Base-by-base conservation (phyloP, 1,140 invertebrate genomes). In the Galleria mellonella region DNA sequence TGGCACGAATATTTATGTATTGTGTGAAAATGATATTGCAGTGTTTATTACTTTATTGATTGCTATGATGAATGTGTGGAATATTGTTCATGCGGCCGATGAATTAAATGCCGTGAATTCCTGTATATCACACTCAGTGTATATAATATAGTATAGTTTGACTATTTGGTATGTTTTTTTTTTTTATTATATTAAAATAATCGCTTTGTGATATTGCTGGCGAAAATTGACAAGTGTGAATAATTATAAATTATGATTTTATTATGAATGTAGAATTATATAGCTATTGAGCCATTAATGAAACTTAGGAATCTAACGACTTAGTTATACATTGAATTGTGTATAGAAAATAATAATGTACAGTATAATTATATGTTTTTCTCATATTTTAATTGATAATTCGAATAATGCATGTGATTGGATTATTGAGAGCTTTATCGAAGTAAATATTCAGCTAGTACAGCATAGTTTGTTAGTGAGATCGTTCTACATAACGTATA, bases 181-280 rank as follows among this genome's bases (percentile, higher is more conserved):
- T n/a, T n/a, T 60, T 71, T 55, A 72, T 67, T 69, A 72, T 70
- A 69, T 66, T 69, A 62, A 63, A 65, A 70, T 59, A 44, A 59
- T 48, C 38, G 70, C 65, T 74, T 76, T 74, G 72, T 74, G 62
- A 76, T 71, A 73, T 69, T 55, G 58, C 54, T 40, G 33, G 58
- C 49, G 57, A 58, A 38, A 53, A 56, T 48, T 62, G 55, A 51
- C 52, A 54, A 51, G 43, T 59, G 47, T 48, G 40, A 42, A 54
- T 2, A 48, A 47, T n/a, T 23, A 33, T 35, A 47, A 27, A 12
- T 37, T 13, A 17, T 37, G 35, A 17, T 39, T 51, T 23, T 32
- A 23, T 43, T 10, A 32, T 29, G 12, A 33, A 31, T 8, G 7
- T 44, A 38, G 41, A 28, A 23, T 23, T 23, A 23, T 33, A 43